Base-by-base conservation (phyloP, 2,797 vertebrate species). In the Pseudochaenichthys georgianus region DNA sequence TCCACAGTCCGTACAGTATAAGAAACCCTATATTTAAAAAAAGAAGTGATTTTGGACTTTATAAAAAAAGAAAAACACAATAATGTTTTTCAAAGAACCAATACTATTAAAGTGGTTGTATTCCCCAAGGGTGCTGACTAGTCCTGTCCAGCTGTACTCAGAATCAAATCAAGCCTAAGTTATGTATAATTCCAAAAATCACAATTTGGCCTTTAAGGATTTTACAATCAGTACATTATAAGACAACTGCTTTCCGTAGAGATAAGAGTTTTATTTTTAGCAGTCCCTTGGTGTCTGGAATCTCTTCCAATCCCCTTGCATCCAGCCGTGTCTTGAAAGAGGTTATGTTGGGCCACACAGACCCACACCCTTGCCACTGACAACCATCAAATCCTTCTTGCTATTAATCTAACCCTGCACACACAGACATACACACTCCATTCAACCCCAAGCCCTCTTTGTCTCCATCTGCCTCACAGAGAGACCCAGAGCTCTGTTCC, bases 401-500 rank as follows among this genome's bases (percentile, higher is more conserved):
- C 67, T 61, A 54, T 75, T 88, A 72, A 80, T 84, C 67, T 38
- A 69, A 75, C 60, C 47, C 54, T 16, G 28, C 61, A 12, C 34
- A 21, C 17, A 60, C 12, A 19, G 34, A 41, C 17, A 64, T 16
- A 46, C 53, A 70, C 47, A 68, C 50, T 67, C 71, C 67, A 55
- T 74, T 51, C 71, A 51, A 38, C 41, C 69, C 70, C 23, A 45
- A 47, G 19, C 55, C 46, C 41, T 45, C 76, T 77, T 73, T 57
- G n/a, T 78, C 72, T 72, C 58, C 28, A 21, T 47, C 64, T 78
- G 58, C 73, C 52, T 73, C 3, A 3, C n/a, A 64, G 65, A 63
- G 43, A 72, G 69, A 72, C 41, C 74, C 45, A 48, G 69, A 45
- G 67, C 70, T 75, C 75, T 84, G 73, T 77, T 78, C 78, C 70